phyloP scores from a whole-genome alignment of 2,888 invertebrate genomes.

The Campaea margaritaria region DNA sequence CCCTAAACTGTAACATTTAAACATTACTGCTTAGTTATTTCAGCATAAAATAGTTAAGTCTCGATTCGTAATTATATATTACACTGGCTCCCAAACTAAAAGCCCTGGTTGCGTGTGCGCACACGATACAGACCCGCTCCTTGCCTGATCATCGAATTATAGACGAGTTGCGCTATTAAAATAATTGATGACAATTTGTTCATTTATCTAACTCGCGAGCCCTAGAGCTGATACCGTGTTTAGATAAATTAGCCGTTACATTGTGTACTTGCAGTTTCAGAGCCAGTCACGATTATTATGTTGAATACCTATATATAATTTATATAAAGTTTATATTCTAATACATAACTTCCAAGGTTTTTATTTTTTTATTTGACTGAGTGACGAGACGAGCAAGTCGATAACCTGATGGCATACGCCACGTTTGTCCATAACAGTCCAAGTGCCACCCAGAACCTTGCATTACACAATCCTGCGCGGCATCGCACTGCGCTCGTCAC shows the following conservation, averaged over 20 bases:
- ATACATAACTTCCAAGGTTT: too few relatives aligned
- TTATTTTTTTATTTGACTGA: too few relatives aligned
- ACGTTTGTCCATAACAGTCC: too few relatives aligned
- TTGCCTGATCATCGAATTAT: slow-evolving; percentile 61
- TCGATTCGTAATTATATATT: slow-evolving; percentile 3
- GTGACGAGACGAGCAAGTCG: too few relatives aligned
- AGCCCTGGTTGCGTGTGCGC: slow-evolving; percentile 55
- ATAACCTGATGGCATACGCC: too few relatives aligned
- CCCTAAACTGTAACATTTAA: too few relatives aligned
- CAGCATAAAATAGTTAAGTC: neutral
- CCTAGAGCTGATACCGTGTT: slow-evolving; percentile 32
- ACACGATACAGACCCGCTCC: slow-evolving; percentile 45
- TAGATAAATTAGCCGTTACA: slow-evolving; percentile 14
- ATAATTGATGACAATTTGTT: slow-evolving; percentile 63
- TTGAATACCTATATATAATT: slow-evolving; percentile 3
- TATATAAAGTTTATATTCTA: neutral
- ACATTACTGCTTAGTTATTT: too few relatives aligned
- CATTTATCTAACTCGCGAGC: slow-evolving; percentile 47
- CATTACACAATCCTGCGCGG: too few relatives aligned
- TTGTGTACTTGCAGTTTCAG: slow-evolving; percentile 7
- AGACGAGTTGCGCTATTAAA: slow-evolving; percentile 59
- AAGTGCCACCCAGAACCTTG: too few relatives aligned
- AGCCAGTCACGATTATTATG: slow-evolving; percentile 15
- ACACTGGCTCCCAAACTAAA: slow-evolving; percentile 9
- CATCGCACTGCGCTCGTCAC: too few relatives aligned